Percentiles rank a stretch among this genome's conserved stretches.
These are phyloP conservation scores for Anagrus nilaparvatae DNA, from an alignment of 1,140 invertebrate genomes.

Conservation along the genomic window DNA sequence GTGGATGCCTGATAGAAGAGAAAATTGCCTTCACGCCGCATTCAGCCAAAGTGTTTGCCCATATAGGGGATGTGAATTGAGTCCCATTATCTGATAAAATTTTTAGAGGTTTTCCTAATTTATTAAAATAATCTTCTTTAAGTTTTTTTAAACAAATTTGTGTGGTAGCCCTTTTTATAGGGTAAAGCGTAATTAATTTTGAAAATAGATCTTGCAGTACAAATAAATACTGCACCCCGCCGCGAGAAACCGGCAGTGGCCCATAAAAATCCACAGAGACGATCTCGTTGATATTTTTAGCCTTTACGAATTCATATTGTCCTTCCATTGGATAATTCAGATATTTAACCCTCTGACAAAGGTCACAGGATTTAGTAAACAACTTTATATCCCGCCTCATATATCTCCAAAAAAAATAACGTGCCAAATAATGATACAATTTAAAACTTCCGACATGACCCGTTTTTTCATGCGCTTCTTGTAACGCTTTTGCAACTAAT, in stretches of 20 bases:
- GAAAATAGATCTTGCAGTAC: not conserved
- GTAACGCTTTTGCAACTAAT: too few relatives aligned
- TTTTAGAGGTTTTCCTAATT: conserved; percentile 2
- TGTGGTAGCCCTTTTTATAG: too few relatives aligned
- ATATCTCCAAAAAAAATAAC: not conserved
- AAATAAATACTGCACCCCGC: conserved; percentile 1
- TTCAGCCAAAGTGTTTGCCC: not conserved
- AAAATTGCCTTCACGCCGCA: not conserved
- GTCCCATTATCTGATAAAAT: conserved; percentile 1
- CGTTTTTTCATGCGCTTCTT: not conserved
- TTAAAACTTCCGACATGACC: conserved; percentile 1
- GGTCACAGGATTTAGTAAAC: not conserved
- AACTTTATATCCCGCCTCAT: conserved; percentile 1
- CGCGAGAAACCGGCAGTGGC: not conserved
- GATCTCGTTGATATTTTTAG: not conserved
- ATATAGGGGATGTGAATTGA: conserved; percentile 5
- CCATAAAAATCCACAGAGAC: conserved; percentile 9
- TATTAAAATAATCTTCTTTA: conserved; percentile 1
- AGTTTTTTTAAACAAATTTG: too few relatives aligned
- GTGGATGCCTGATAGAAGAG: conserved; percentile 6
- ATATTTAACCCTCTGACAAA: conserved; percentile 1
- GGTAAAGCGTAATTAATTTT: not conserved
- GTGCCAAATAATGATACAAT: not conserved
- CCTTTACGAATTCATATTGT: not conserved
- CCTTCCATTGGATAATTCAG: not conserved